Percentiles rank a stretch among this genome's conserved stretches.
phyloP scores from a whole-genome alignment of 2,113 vertebrate genomes.

The Gymnocephalus cernua region DNA sequence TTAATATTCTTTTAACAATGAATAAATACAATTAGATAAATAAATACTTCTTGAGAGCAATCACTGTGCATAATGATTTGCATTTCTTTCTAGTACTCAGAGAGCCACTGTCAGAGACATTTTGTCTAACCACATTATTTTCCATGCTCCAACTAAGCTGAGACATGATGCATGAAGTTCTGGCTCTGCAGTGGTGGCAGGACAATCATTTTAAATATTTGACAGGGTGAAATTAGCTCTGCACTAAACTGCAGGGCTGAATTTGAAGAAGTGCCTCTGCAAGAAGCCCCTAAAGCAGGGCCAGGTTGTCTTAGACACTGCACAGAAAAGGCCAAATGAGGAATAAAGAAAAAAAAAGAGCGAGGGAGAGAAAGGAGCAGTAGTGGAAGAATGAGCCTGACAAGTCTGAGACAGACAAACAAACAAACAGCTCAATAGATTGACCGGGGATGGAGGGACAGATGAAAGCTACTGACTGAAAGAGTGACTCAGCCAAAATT shows the following conservation, averaged over 20 bases:
- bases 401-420: conserved; percentile 61
- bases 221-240: conserved; percentile 47
- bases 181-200: conserved; percentile 24
- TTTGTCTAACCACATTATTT: conserved; percentile 30
- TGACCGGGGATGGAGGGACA: conserved; percentile 64
- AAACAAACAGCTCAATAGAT: conserved; percentile 74
- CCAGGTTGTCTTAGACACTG: conserved; percentile 33
- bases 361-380: conserved; percentile 43
- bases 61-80: too few relatives aligned
- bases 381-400: conserved; percentile 57
- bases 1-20: neutral
- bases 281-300: conserved; percentile 17
- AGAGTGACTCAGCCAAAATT: conserved; percentile 60
- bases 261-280: conserved; percentile 21
- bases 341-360: neutral
- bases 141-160: conserved; percentile 34
- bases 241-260: conserved; percentile 34
- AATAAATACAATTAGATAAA: neutral
- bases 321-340: neutral
- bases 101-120: conserved; percentile 5
- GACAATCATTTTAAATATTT: conserved; percentile 53
- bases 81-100: neutral
- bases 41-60: neutral
- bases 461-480: conserved; percentile 42
- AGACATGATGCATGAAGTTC: conserved; percentile 47